Evolutionary conservation across 1,140 invertebrate species (phyloP), one percentile per base, ranked within the genome.

Genomic region (Triops longicaudatus): DNA sequence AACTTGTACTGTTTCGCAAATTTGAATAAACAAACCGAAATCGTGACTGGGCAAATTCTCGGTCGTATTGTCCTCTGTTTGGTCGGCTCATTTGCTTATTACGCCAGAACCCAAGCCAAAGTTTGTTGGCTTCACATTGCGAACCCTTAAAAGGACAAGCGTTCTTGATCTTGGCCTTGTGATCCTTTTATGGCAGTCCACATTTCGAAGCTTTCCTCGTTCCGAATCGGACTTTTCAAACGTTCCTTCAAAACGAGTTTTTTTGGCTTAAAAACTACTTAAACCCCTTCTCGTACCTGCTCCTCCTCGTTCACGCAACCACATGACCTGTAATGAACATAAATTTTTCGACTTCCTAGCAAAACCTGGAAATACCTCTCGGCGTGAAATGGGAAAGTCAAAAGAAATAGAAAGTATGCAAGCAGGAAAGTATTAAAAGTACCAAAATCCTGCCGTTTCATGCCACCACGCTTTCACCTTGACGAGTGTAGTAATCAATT

Each of bases 41-140:
- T 11, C 17, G n/a, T 63, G 50, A 63, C 50, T 63, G 14, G 0
- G 50, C 50, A n/a, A 22, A 63, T 63, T 22, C 50, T 22, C 17
- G 14, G 14, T n/a, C 22, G 17, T 22, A n/a, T 63, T 4, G 17
- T 22, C 6, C 22, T 17, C 50, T 63, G 22, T 63, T 63, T 63
- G 50, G 14, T 63, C 4, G 6, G 3, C 22, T 63, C 50, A 63
- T 63, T 63, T 63, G n/a, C 50, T 63, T 63, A 63, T 6, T n/a
- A 63, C 50, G 14, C 50, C 50, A 17, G 50, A 17, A 63, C 50
- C 50, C 14, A 63, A 63, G 50, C 50, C 50, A 63, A 22, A 63
- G 50, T 63, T 63, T 63, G 50, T 63, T 63, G 50, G 50, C 50
- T 63, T 63, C 50, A 22, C 22, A 63, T n/a, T 63, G 50, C 50